Evolutionary conservation across 2,888 invertebrate species (phyloP).

Genomic region (Apodemia duryi): DNA sequence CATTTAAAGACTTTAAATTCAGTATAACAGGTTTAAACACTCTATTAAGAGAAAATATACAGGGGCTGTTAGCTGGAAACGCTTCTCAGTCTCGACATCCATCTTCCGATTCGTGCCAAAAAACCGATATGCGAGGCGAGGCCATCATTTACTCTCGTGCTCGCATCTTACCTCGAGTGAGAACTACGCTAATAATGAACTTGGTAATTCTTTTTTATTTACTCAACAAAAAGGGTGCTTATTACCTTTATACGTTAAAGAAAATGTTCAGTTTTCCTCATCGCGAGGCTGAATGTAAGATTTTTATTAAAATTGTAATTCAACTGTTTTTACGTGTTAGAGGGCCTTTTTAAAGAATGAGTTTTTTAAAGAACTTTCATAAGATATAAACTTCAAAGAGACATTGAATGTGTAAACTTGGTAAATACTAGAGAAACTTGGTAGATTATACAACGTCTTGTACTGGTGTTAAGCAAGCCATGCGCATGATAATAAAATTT

Average conservation of each 20-base stretch:
- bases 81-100: neutral
- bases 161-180: neutral
- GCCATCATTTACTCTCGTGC: slow-evolving; percentile 4
- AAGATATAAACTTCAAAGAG: no score
- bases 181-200: neutral
- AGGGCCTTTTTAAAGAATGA: no score
- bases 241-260: neutral
- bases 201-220: slow-evolving; percentile 3
- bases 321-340: no score
- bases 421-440: no score
- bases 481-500: no score
- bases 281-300: no score
- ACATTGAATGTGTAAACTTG: no score
- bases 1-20: neutral
- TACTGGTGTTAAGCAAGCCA: no score
- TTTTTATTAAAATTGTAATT: no score
- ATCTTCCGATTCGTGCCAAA: slow-evolving; percentile 9
- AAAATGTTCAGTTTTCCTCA: no score
- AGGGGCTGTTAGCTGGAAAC: neutral
- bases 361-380: no score
- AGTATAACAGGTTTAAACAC: neutral
- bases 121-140: slow-evolving; percentile 4
- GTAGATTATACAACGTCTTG: no score
- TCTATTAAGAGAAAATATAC: neutral
- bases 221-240: neutral